These are phyloP conservation scores for Lasioglossum calceatum DNA, from an alignment of 2,888 invertebrate genomes.

Conservation along the genomic window DNA sequence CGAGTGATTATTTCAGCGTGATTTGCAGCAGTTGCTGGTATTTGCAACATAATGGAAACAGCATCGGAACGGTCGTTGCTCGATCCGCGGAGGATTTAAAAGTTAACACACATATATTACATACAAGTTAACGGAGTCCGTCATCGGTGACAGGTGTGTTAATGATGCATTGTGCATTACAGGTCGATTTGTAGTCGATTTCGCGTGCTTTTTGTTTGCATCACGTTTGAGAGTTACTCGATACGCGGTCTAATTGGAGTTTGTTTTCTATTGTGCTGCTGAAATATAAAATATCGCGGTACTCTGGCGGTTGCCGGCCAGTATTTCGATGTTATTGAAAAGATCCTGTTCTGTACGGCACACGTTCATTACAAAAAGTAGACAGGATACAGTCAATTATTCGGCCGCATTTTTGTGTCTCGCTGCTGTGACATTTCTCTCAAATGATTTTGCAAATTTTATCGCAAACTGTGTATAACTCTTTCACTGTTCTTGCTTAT, in stretches of 20 bases:
- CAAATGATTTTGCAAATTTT: background rate
- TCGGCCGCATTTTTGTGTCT: background rate
- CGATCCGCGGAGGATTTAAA: background rate
- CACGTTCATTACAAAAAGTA: background rate
- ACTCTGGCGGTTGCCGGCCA: background rate
- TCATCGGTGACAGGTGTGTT: constrained; percentile 15
- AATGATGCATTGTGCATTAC: background rate
- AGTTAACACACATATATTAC: background rate
- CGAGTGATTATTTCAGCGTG: background rate
- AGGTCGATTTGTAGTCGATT: constrained; percentile 14
- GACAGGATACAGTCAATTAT: background rate
- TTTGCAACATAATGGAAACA: background rate
- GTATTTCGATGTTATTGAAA: background rate
- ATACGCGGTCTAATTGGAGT: constrained; percentile 41
- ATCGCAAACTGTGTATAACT: background rate
- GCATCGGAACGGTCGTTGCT: background rate
- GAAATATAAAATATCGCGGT: background rate
- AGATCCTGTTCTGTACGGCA: background rate
- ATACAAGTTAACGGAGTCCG: background rate
- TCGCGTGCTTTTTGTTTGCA: constrained; percentile 35
- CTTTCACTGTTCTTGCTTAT: background rate
- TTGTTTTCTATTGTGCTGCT: constrained; percentile 22
- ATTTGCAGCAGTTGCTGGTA: background rate
- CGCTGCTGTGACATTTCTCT: background rate
- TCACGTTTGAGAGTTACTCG: constrained; percentile 41